phyloP scores from a whole-genome alignment of 2,113 vertebrate genomes.

The Gobius niger region DNA sequence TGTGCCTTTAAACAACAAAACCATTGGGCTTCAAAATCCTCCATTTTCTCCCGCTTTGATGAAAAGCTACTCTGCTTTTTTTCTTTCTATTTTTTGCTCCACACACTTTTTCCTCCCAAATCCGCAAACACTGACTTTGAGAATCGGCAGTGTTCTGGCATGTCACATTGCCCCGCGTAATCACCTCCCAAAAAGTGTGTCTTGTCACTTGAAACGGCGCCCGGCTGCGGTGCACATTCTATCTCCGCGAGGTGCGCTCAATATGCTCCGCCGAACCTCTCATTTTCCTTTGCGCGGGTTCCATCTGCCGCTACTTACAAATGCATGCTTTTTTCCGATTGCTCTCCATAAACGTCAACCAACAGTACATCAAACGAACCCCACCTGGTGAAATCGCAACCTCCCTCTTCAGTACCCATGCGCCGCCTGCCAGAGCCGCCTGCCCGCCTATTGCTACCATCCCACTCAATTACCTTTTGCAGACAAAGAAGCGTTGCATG shows the following conservation, averaged over 20 bases:
- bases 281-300: constrained; percentile 7
- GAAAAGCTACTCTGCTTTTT: neutral
- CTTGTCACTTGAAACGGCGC: neutral
- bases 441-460: constrained; percentile 36
- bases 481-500: constrained; percentile 63
- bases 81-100: neutral
- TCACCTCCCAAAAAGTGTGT: neutral
- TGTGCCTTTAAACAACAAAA: neutral
- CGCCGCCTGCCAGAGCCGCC: constrained; percentile 26
- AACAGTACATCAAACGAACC: constrained; percentile 45
- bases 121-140: neutral
- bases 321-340: constrained; percentile 34
- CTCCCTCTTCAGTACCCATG: constrained; percentile 14
- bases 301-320: constrained; percentile 45
- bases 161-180: neutral
- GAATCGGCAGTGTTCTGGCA: neutral
- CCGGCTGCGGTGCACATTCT: neutral
- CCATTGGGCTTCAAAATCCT: neutral
- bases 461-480: constrained; percentile 56
- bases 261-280: neutral
- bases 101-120: neutral
- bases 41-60: neutral
- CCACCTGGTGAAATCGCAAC: constrained; percentile 45
- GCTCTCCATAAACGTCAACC: constrained; percentile 51
- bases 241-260: neutral